Base-by-base conservation (phyloP, 2,888 invertebrate species). In the Eupithecia abbreviata region DNA sequence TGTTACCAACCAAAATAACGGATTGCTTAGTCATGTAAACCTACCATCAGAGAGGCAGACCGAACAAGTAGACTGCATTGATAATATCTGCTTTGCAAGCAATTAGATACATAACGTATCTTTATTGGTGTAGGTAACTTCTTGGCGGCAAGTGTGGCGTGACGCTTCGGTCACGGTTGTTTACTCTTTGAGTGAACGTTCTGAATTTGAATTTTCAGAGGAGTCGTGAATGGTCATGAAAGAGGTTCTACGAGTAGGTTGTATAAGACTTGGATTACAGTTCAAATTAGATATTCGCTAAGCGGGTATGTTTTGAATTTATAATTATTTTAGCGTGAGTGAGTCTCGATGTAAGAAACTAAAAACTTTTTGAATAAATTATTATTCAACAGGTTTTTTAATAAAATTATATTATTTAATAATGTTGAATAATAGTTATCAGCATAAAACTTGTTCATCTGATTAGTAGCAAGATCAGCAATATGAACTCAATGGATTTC, bases 131-230 rank as follows among this genome's bases (percentile, higher is more conserved):
- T 66, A 73, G 62, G 69, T 68, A 74, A 51, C 69, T 41, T 76
- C 71, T 78, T 73, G 45, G 49, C 65, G 66, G 68, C 67, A 79
- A 81, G 72, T 79, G 80, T 83, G 78, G 75, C 82, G 79, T 81
- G 77, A 81, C 83, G 74, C 41, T 68, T 67, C 69, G 30, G 82
- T 81, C 79, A 82, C 78, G 82, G 77, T 75, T 75, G 74, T 78
- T 81, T 82, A 72, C 51, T 77, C 74, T 76, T 77, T 79, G 69
- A 62, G 15, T 71, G 30, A 49, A 45, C 12, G 65, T 74, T 71
- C 51, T 66, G 43, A 71, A 71, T 66, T 43, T 71, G 51, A 49
- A 70, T 49, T 71, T 75, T 70, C 70, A 70, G 12, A 58, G 43
- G 49, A 9, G 15, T 5, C 65, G 18, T 41, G 10, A 43, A n/a